Conservation (phyloP, 2,797 vertebrate genomes). For the Hypotaenidia philippensis region DNA sequence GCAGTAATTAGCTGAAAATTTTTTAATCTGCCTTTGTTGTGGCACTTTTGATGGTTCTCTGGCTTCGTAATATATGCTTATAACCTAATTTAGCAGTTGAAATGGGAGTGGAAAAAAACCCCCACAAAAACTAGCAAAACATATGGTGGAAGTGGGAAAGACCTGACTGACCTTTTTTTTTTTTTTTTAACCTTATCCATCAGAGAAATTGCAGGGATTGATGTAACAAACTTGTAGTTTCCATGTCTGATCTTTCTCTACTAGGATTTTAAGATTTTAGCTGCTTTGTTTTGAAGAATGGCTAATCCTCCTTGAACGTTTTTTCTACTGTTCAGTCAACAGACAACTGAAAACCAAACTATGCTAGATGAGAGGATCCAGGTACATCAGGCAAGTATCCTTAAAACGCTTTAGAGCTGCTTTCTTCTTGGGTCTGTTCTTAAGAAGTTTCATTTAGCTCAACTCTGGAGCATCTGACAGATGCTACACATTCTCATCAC, state of each 20-base stretch:
- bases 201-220: background rate
- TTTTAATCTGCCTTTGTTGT: background rate
- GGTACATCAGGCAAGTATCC: background rate
- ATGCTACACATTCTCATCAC: constrained; percentile 49
- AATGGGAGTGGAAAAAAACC: background rate
- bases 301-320: background rate
- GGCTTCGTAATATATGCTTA: background rate
- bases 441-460: constrained; percentile 43
- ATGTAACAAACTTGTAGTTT: background rate
- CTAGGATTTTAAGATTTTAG: background rate
- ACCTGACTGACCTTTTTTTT: background rate
- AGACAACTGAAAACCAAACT: background rate
- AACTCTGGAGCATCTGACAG: constrained; percentile 61
- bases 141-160: background rate
- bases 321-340: background rate
- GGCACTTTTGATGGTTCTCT: background rate
- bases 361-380: background rate
- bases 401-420: background rate
- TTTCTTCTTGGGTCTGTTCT: constrained; percentile 14
- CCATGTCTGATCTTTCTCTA: background rate
- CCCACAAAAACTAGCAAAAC: background rate
- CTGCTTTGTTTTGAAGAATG: background rate
- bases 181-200: background rate
- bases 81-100: background rate
- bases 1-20: background rate